A percentile compares a stretch with the other conserved stretches of the same genome.
These are phyloP conservation scores for Chlorops oryzae DNA, from an alignment of 1,140 invertebrate species.

Conservation along the genomic window DNA sequence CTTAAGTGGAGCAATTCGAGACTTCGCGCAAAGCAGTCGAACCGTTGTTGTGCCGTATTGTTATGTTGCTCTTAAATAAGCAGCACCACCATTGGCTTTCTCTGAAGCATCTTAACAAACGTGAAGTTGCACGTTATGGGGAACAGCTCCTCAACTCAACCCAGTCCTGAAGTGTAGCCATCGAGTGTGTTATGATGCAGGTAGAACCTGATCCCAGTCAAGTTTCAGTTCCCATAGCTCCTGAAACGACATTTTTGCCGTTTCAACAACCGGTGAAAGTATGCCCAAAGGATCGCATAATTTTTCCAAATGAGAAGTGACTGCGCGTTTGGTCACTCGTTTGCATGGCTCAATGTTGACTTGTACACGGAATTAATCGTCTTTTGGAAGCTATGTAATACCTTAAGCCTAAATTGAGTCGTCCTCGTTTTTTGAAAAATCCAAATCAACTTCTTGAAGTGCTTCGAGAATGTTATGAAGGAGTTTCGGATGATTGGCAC, in stretches of 20 bases:
- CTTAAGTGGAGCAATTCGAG: too few relatives aligned
- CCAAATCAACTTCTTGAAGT: too few relatives aligned
- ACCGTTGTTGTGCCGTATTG: neutral
- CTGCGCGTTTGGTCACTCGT: too few relatives aligned
- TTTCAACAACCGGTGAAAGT: slow-evolving; percentile 38
- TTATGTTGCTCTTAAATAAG: slow-evolving; percentile 9
- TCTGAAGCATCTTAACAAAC: slow-evolving; percentile 18
- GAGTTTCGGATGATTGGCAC: too few relatives aligned
- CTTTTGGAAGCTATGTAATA: too few relatives aligned
- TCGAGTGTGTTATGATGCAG: slow-evolving; percentile 6
- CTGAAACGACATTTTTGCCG: slow-evolving; percentile 46
- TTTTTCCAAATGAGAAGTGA: slow-evolving; percentile 31
- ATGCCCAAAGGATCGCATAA: slow-evolving; percentile 46
- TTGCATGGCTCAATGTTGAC: too few relatives aligned
- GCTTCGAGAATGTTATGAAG: too few relatives aligned
- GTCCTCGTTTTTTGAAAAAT: too few relatives aligned
- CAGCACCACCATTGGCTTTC: slow-evolving; percentile 16
- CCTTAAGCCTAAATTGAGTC: too few relatives aligned
- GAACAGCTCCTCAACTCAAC: neutral
- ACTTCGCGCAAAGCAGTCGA: too few relatives aligned
- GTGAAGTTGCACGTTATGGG: slow-evolving; percentile 4
- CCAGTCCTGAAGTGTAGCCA: neutral
- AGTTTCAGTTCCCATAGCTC: slow-evolving; percentile 37
- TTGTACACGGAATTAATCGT: too few relatives aligned
- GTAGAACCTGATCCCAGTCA: slow-evolving; percentile 36